Conservation (phyloP, 2,113 vertebrate species). For the Sorex araneus region DNA sequence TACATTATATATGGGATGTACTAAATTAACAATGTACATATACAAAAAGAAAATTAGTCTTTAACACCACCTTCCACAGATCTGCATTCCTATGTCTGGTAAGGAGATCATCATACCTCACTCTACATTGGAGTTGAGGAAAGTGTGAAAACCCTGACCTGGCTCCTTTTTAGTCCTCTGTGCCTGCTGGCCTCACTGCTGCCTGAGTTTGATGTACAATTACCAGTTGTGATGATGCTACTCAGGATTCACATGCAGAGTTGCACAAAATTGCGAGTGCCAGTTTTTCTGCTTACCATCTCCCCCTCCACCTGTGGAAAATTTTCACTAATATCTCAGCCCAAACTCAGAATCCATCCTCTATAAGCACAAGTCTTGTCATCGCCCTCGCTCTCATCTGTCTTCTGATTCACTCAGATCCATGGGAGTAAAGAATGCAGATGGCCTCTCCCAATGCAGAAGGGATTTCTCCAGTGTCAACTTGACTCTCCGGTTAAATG, state of each 20-base stretch:
- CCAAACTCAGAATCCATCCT: background rate
- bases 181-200: background rate
- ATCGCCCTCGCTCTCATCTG: background rate
- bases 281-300: background rate
- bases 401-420: background rate
- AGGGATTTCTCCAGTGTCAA: background rate
- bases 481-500: background rate
- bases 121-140: background rate
- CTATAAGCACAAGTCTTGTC: background rate
- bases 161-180: too few species aligned
- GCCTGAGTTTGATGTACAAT: accelerated
- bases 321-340: background rate
- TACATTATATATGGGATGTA: background rate
- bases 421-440: background rate
- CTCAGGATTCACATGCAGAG: background rate
- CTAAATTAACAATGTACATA: too few species aligned
- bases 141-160: too few species aligned
- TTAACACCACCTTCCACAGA: too few species aligned
- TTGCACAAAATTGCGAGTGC: background rate
- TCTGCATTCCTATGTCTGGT: too few species aligned
- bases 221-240: background rate
- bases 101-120: too few species aligned
- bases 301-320: background rate
- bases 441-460: background rate
- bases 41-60: too few species aligned